phyloP scores from a whole-genome alignment of 2,888 invertebrate genomes.

The Xestia sexstrigata region DNA sequence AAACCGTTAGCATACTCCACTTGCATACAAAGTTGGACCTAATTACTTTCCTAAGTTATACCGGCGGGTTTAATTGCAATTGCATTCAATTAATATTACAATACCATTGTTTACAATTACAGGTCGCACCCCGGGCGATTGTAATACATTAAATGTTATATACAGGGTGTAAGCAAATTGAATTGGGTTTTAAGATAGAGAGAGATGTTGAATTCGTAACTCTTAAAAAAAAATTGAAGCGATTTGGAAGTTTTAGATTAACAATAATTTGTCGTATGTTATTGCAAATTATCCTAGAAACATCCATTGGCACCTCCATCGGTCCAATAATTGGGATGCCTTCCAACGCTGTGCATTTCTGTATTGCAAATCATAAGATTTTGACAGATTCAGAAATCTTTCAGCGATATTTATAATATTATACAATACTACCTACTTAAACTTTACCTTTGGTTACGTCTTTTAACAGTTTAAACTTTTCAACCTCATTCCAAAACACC shows the following conservation, averaged over 20 bases:
- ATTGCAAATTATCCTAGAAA: too few relatives aligned
- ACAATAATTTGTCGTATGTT: too few relatives aligned
- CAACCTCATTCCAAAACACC: not conserved
- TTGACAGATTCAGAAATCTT: too few relatives aligned
- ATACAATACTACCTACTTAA: too few relatives aligned
- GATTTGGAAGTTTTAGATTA: too few relatives aligned
- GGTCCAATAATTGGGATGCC: too few relatives aligned
- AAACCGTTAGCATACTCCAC: conserved; percentile 60
- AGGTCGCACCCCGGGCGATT: conserved; percentile 69
- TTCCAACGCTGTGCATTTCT: too few relatives aligned
- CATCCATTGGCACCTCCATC: too few relatives aligned
- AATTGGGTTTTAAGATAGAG: not conserved
- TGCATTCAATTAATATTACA: conserved; percentile 81
- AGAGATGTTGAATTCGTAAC: not conserved
- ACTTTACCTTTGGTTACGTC: too few relatives aligned
- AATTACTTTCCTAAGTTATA: conserved; percentile 69
- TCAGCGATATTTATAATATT: too few relatives aligned
- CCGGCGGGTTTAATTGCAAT: conserved; percentile 78
- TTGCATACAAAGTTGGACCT: conserved; percentile 64
- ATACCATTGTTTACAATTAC: conserved; percentile 82
- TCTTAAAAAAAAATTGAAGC: too few relatives aligned
- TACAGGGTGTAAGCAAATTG: conserved; percentile 19
- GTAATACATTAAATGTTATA: conserved; percentile 48
- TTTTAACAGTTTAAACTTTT: not conserved
- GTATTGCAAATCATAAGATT: too few relatives aligned